Evolutionary conservation across 2,797 vertebrate genomes (phyloP).

Genomic region (Channallabes apus): DNA sequence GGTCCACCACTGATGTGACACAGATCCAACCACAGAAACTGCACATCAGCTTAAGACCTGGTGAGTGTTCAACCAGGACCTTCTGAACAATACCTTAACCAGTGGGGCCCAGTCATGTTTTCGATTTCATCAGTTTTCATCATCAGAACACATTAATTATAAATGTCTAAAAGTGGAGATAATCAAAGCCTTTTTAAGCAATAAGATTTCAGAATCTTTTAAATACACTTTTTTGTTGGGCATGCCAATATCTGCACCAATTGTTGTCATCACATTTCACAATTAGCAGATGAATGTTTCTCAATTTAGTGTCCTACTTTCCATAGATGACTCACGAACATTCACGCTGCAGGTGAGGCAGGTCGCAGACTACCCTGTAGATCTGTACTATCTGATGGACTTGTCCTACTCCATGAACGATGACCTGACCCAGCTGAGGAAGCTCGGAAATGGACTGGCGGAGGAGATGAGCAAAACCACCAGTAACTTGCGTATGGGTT

Average conservation of each 20-base stretch:
- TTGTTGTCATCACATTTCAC: not conserved
- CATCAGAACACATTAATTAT: not conserved
- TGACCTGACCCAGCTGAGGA: constrained; percentile 82
- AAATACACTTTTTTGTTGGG: not conserved
- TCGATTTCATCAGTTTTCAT: not conserved
- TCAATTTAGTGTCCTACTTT: not conserved
- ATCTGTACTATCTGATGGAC: constrained; percentile 99
- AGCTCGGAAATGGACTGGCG: constrained; percentile 85
- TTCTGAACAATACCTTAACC: not conserved
- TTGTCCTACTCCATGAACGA: constrained; percentile 90
- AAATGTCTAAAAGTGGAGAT: not conserved
- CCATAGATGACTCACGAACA: constrained; percentile 85
- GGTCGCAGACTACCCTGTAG: constrained; percentile 97
- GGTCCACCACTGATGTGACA: constrained; percentile 78
- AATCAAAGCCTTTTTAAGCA: not conserved
- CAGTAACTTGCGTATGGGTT: constrained; percentile 93
- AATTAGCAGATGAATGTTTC: not conserved
- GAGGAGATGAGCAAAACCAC: constrained; percentile 89
- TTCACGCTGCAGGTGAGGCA: constrained; percentile 90
- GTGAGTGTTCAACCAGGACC: constrained; percentile 55
- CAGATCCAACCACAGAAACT: constrained; percentile 94
- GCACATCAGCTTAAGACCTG: constrained; percentile 84
- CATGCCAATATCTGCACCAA: not conserved
- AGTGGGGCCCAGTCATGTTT: no score
- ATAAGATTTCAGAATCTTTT: not conserved